Percentiles rank a stretch among this genome's conserved stretches.
Evolutionary conservation across 1,140 invertebrate species (phyloP).

Genomic region (Drosophila suzukii): DNA sequence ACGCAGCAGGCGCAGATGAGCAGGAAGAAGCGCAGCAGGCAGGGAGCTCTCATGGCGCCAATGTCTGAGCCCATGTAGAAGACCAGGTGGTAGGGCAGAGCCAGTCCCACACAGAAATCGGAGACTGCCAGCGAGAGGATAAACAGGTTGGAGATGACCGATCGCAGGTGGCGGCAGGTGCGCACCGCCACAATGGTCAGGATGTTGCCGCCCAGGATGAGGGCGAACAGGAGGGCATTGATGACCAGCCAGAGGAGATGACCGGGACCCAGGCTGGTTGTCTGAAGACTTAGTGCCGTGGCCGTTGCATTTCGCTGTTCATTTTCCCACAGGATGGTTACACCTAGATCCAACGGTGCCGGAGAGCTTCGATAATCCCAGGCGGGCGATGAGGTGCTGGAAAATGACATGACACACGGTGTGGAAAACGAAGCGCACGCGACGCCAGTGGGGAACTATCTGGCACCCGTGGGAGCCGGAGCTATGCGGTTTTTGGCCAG

Average conservation of each 20-base stretch:
- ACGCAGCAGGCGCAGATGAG: constrained; percentile 90
- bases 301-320: neutral
- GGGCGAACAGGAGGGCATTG: constrained; percentile 87
- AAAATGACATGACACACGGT: constrained; percentile 20
- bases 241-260: constrained; percentile 86
- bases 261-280: constrained; percentile 1
- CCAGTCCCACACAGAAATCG: constrained; percentile 90
- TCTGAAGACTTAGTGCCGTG: neutral
- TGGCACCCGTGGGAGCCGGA: constrained; percentile 34
- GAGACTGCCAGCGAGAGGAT: constrained; percentile 90
- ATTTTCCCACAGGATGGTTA: neutral
- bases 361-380: constrained; percentile 11
- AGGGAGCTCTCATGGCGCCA: constrained; percentile 86
- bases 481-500: constrained; percentile 37
- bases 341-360: neutral
- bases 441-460: constrained; percentile 49
- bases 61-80: constrained; percentile 88
- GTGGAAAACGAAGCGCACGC: constrained; percentile 50
- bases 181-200: constrained; percentile 90
- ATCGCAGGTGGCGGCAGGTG: constrained; percentile 87
- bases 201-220: constrained; percentile 89
- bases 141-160: constrained; percentile 87
- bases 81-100: constrained; percentile 89
- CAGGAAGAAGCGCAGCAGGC: constrained; percentile 89
- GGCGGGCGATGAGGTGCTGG: constrained; percentile 7